Evolutionary conservation across 2,888 invertebrate genomes (phyloP).

Genomic region (Troilus luridus): DNA sequence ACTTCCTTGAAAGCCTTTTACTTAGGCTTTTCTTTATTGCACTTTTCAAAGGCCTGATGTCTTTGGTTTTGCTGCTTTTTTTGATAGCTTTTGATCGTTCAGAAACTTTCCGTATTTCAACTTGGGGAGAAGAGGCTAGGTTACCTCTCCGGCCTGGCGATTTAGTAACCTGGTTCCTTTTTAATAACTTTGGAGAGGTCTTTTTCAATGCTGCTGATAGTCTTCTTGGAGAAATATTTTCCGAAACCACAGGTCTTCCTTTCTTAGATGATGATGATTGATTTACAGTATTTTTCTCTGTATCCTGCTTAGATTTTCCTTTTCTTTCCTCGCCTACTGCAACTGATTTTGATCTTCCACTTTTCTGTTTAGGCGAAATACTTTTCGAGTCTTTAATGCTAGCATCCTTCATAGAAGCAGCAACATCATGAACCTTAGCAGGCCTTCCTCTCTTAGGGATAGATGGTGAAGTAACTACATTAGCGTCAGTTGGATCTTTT

Average conservation of each 20-base stretch:
- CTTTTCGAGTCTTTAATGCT: neutral
- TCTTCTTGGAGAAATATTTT: neutral
- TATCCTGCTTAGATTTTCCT: neutral
- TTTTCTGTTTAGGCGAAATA: neutral
- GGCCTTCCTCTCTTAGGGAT: constrained; percentile 1
- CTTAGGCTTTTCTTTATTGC: neutral
- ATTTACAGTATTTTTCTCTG: neutral
- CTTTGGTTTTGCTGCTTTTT: neutral
- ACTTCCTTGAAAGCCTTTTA: constrained; percentile 30
- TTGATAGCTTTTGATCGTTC: constrained; percentile 7
- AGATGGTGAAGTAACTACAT: constrained; percentile 5
- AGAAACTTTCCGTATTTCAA: constrained; percentile 22
- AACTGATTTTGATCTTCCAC: neutral
- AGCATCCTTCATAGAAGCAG: neutral
- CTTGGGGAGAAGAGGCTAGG: neutral
- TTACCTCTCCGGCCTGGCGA: neutral
- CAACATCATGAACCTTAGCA: neutral
- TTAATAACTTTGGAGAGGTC: neutral
- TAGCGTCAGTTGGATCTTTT: neutral
- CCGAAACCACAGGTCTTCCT: neutral
- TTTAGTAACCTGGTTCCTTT: neutral
- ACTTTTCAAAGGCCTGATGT: neutral
- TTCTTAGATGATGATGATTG: neutral
- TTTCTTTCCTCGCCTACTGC: too few species aligned
- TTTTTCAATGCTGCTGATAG: neutral